Percentiles rank a stretch among this genome's conserved stretches.
Conservation (phyloP, 2,797 vertebrate genomes). For the Megaceryle alcyon region DNA sequence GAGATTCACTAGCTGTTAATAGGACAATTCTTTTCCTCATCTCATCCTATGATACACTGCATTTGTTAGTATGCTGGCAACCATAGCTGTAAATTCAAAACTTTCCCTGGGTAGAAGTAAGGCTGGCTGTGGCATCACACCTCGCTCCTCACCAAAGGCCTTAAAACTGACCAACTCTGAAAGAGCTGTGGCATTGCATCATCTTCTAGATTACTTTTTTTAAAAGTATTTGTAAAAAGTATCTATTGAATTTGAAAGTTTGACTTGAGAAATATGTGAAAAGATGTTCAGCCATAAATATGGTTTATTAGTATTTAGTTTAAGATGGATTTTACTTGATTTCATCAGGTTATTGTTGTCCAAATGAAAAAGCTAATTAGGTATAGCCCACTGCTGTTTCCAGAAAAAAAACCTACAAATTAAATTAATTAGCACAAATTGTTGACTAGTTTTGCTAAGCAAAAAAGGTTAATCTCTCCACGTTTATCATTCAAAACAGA, state of each 20-base stretch:
- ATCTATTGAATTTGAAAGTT: background rate
- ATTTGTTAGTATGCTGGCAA: background rate
- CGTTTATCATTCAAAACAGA: background rate
- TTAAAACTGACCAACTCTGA: background rate
- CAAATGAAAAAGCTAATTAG: constrained; percentile 17
- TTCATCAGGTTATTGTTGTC: background rate
- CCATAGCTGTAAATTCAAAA: background rate
- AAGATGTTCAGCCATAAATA: background rate
- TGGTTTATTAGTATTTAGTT: background rate
- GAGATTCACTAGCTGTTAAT: background rate
- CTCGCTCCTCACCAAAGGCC: background rate
- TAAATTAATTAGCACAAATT: constrained; percentile 13
- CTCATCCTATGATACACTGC: background rate
- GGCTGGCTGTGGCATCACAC: background rate
- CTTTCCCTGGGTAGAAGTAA: background rate
- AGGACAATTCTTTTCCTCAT: background rate
- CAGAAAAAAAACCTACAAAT: background rate
- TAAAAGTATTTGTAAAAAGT: background rate
- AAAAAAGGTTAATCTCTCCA: background rate
- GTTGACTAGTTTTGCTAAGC: background rate
- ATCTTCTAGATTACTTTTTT: background rate
- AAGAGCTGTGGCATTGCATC: background rate
- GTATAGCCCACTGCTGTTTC: background rate
- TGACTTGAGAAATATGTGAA: background rate
- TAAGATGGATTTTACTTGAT: background rate